A percentile compares a stretch with the other conserved stretches of the same genome.
phyloP scores from a whole-genome alignment of 2,888 invertebrate genomes.

The Cephus sareptanus region DNA sequence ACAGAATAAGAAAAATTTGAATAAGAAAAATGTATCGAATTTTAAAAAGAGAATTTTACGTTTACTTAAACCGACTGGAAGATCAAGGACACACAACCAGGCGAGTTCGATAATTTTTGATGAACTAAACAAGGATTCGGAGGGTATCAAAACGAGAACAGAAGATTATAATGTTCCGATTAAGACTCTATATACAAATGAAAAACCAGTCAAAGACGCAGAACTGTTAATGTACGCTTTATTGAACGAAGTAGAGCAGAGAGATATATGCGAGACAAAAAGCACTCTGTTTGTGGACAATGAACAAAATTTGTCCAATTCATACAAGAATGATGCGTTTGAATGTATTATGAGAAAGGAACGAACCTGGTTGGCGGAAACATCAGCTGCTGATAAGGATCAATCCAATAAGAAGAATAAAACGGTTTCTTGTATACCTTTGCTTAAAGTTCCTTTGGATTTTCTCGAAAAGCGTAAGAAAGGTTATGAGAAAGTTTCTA shows the following conservation, averaged over 20 bases:
- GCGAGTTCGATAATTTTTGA: background rate
- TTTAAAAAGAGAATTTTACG: background rate
- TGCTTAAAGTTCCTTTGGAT: background rate
- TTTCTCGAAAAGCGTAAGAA: background rate
- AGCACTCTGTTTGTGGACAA: background rate
- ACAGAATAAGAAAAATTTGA: background rate
- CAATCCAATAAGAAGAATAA: background rate
- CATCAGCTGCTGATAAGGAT: background rate
- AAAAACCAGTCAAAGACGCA: conserved; percentile 20
- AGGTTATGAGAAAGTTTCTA: background rate
- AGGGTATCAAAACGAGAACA: conserved; percentile 7
- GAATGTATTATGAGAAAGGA: background rate
- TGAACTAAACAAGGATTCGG: conserved; percentile 4
- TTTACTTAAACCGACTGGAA: background rate
- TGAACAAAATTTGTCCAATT: background rate
- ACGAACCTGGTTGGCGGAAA: background rate
- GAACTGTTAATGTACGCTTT: conserved; percentile 16
- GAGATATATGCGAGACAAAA: too few relatives aligned
- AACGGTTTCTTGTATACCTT: background rate
- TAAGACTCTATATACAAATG: conserved; percentile 12
- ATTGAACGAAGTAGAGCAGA: background rate
- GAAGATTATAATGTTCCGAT: conserved; percentile 3
- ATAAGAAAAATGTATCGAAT: background rate
- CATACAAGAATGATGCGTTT: background rate
- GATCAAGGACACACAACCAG: background rate